A percentile compares a stretch with the other conserved stretches of the same genome.
Evolutionary conservation across 2,888 invertebrate species (phyloP).

Genomic region (Chymomyza fuscimana): DNA sequence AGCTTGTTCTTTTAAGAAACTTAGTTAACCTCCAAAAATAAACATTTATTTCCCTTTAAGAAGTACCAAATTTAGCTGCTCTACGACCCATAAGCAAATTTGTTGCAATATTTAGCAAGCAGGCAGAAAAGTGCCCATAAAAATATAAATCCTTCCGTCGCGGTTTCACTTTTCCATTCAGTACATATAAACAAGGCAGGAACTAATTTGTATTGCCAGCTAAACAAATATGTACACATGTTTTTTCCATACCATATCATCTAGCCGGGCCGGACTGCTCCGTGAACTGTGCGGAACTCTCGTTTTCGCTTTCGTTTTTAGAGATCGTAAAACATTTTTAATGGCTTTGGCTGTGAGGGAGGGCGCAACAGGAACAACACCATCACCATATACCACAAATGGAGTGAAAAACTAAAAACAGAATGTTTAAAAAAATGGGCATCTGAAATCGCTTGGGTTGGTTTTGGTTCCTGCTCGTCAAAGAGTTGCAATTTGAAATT

Average conservation of each 20-base stretch:
- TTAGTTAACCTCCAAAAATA: no score
- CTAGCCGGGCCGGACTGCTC: constrained; percentile 1
- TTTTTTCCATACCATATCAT: constrained; percentile 26
- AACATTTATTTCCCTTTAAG: background rate
- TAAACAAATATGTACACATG: constrained; percentile 42
- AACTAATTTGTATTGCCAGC: constrained; percentile 5
- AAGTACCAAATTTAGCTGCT: background rate
- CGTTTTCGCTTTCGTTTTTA: constrained; percentile 58
- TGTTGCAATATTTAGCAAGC: constrained; percentile 66
- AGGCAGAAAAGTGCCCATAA: constrained; percentile 57
- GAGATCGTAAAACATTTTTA: constrained; percentile 66
- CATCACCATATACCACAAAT: constrained; percentile 47
- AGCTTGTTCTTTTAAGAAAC: no score
- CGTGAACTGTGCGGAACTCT: constrained; percentile 48
- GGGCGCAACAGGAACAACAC: constrained; percentile 1
- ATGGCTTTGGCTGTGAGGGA: constrained; percentile 36
- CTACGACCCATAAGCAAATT: constrained; percentile 56
- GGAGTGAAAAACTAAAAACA: constrained; percentile 58
- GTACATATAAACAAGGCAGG: background rate
- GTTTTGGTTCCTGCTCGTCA: constrained; percentile 47
- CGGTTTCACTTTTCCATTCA: constrained; percentile 11
- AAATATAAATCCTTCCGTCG: constrained; percentile 66
- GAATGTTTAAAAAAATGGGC: constrained; percentile 14
- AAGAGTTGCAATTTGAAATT: constrained; percentile 68
- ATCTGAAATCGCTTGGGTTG: constrained; percentile 22